Base-by-base conservation (phyloP, 1,140 invertebrate species). In the Calliopsis andreniformis region DNA sequence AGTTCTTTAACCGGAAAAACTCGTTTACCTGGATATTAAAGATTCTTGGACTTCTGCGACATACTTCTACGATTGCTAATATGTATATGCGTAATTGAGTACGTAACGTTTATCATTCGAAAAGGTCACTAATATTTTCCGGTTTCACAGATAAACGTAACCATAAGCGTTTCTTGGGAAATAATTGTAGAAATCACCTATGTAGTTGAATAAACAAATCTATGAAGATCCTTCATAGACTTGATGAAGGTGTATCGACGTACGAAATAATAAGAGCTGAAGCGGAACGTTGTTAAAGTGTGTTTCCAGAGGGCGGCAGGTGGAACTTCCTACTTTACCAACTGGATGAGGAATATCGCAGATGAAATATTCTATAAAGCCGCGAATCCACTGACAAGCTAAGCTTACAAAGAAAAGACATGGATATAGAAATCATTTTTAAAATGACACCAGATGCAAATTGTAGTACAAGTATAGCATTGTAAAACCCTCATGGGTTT, bases 271-370 rank as follows among this genome's bases (percentile, higher is more conserved):
- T 30, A 59, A 56, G 43, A 59, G 49, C 53, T n/a, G 23, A 18
- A 47, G 28, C 6, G 43, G 43, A 73, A 20, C 28, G 63, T 73
- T 56, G 63, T 25, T 16, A 10, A 32, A 28, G 42, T 51, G 28
- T 25, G 53, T 64, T 43, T 43, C 45, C 75, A 88, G 87, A 86
- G 86, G 86, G 86, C 79, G 49, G 39, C 55, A 75, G 39, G 0
- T 42, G 32, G 42, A 61, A 43, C 14, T 61, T 64, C 63, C 86
- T 88, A 53, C 68, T 42, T 87, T 88, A 86, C 68, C 86, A 30
- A 51, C 75, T 14, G 68, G 75, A 67, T 49, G 59, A 58, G 53
- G 35, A 61, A 42, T 1, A 35, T 62, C 16, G 10, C 1, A 55
- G 25, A 4, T 18, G 14, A 5, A n/a, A n/a, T n/a, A n/a, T n/a